Evolutionary conservation across 2,113 vertebrate species (phyloP).

Genomic region (Acrocephalus kingi): DNA sequence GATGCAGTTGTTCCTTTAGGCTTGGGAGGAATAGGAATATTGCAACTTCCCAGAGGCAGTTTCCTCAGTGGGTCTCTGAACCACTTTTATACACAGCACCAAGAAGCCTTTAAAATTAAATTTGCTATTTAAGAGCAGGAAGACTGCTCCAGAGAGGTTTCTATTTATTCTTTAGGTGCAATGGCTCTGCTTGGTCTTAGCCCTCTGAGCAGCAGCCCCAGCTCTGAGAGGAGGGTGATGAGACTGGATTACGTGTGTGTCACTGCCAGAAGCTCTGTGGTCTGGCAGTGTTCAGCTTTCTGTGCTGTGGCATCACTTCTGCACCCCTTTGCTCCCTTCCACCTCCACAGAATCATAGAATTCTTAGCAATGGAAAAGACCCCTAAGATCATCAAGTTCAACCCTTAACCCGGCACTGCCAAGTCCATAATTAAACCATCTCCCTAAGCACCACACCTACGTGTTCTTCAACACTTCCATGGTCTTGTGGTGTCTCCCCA

Average conservation of each 20-base stretch:
- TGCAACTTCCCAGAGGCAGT: not conserved
- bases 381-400: not conserved
- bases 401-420: not conserved
- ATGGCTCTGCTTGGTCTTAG: not conserved
- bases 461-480: not conserved
- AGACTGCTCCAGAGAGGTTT: not conserved
- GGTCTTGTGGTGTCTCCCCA: not conserved
- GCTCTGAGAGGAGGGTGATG: not conserved
- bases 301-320: not conserved
- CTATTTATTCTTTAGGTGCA: not conserved
- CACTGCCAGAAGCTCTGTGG: not conserved
- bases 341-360: not conserved
- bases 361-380: not conserved
- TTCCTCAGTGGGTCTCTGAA: not conserved
- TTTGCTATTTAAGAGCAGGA: not conserved
- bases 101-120: not conserved
- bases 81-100: not conserved
- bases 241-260: rapidly evolving
- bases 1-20: not conserved
- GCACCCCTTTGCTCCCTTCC: not conserved
- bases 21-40: not conserved
- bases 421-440: not conserved
- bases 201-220: not conserved
- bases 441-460: not conserved
- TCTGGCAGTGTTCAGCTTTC: not conserved